Base-by-base conservation (phyloP, 2,888 invertebrate species). In the Agrotis clavis region DNA sequence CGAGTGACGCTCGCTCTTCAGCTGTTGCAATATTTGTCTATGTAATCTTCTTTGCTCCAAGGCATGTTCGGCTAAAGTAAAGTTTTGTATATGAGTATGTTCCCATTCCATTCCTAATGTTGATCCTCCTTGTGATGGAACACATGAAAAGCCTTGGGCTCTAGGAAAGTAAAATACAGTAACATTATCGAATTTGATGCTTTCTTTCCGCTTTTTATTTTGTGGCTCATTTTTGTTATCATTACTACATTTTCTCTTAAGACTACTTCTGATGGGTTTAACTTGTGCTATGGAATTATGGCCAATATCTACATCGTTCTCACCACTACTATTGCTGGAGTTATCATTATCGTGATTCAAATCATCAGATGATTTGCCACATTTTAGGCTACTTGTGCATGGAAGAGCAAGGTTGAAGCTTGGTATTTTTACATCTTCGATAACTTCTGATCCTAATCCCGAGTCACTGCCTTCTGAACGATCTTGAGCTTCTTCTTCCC, bases 141-240 rank as follows among this genome's bases (percentile, higher is more conserved):
- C 98, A 94, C 99, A 99, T 51, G 98, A 98, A 94, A 99, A 98
- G 25, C 99, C 99, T 96, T 99, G 99, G 68, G 98, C 97, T 89
- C 99, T 97, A 3, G 99, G 98, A 95, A 99, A 99, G 95, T 99
- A 99, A 94, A 97, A 99, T 14, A 99, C 99, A 25, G 99, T 99
- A 0, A 99, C 99, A 83, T 97, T 98, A 86, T 99, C 98, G 92
- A 99, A 99, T 82, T 98, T 97, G 79, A 99, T 99, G 57, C 97
- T 97, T 86, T 98, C 97, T 94, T 98, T 98, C 89, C 97, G 97
- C 90, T 97, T 98, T 89, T 98, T 96, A 77, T 92, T 86, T 30
- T 94, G 93, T 7, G 96, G 94, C 83, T 95, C 96, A 57, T 95
- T 94, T 63, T 93, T 94, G 69, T 93, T 90, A 87, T 94, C 91